Evolutionary conservation across 2,888 invertebrate species (phyloP), one percentile per base, ranked within the genome.

Genomic region (Eilema caniola): DNA sequence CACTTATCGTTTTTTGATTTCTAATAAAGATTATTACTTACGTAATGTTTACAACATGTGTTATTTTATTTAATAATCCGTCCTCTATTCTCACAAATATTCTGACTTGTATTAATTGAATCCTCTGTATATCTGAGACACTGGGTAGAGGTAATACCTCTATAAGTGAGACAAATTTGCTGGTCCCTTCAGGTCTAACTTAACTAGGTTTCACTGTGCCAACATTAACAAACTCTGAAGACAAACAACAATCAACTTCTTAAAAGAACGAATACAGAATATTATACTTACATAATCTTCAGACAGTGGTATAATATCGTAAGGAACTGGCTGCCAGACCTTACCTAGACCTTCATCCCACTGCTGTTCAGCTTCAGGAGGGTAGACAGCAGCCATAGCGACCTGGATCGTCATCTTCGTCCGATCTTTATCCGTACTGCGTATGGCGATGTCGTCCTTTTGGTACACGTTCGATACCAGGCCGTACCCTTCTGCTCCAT

Each of bases 291-390:
- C 95, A 84, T 92, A 95, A 74, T 95, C 95, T 64, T 93, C 89
- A 11, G 83, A 69, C 24, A 94, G 73, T 0, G 95, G 93, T 16
- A 93, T 90, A 31, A 92, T 86, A 0, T 81, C 86, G 66, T 94
- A 95, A 0, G 95, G 95, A 0, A 95, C 88, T 0, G 95, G 95
- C 72, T 95, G 95, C 95, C 95, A 95, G 1, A 94, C 76, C 71
- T 88, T 92, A 0, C 95, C 95, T 0, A 95, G 60, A 2, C 86
- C 90, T 5, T 90, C 91, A 37, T 92, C 90, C 95, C 95, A 95
- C 75, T 95, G 93, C 78, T 95, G 94, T 11, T 90, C 93, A 0
- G 78, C 62, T 23, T 88, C 92, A 0, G 95, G 95, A 0, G 95
- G 94, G 81, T 92, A 95, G 2, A 84, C 76, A 11, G 94, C 93